Conservation (phyloP, 2,888 invertebrate genomes). For the Cephonodes hylas region DNA sequence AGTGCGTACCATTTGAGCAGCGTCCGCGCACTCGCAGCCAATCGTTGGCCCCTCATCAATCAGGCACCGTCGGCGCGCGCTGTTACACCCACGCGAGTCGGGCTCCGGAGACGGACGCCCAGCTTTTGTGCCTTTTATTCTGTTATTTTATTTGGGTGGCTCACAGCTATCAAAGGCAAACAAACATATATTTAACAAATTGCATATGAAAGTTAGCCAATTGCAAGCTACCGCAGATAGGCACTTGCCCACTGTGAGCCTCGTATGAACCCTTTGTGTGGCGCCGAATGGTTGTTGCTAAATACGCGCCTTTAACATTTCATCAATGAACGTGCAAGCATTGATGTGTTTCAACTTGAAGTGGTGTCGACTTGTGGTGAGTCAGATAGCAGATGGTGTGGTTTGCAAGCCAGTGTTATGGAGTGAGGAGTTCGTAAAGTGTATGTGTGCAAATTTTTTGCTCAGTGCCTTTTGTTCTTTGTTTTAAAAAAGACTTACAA, state of each 20-base stretch:
- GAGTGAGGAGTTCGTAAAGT: no score
- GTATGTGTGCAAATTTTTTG: no score
- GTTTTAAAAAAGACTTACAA: no score
- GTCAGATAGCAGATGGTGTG: neutral
- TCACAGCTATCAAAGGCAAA: no score
- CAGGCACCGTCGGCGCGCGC: conserved; percentile 47
- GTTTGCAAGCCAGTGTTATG: no score
- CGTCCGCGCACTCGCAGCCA: conserved; percentile 26
- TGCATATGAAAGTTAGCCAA: no score
- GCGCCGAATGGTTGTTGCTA: conserved; percentile 9
- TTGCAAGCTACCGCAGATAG: no score
- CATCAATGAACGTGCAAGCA: neutral
- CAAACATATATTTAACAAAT: no score
- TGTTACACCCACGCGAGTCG: conserved; percentile 36
- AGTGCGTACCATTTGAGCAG: neutral
- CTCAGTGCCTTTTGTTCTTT: no score
- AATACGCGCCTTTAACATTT: conserved; percentile 4
- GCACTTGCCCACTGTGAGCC: conserved; percentile 39
- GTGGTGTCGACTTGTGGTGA: no score
- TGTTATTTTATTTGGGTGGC: no score
- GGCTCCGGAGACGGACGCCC: conserved; percentile 17
- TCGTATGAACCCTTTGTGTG: conserved; percentile 13
- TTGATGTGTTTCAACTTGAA: neutral
- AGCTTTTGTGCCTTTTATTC: conserved; percentile 57
- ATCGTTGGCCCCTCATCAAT: conserved; percentile 57